These are phyloP conservation scores for Amphiprion percula DNA, from an alignment of 2,113 vertebrate species.

Conservation along the genomic window DNA sequence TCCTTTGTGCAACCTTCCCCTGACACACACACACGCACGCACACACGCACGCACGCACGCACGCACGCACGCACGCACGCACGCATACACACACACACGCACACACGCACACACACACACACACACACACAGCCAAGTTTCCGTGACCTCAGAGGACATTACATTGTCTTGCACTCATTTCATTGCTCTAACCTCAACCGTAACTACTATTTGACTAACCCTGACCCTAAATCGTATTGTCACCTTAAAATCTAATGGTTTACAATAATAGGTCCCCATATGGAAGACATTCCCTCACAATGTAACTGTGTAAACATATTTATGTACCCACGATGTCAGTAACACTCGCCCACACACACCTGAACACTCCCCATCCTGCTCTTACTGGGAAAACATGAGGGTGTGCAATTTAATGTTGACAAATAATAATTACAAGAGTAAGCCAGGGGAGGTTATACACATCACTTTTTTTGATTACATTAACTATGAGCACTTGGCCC, in stretches of 20 bases:
- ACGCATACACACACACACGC: background rate
- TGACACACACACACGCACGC: background rate
- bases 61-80: background rate
- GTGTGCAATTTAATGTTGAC: slow-evolving; percentile 30
- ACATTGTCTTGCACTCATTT: no score
- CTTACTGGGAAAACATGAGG: background rate
- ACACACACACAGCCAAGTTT: background rate
- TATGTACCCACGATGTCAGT: background rate
- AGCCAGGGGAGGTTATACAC: slow-evolving; percentile 17
- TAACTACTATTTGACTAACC: no score
- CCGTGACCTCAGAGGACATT: no score
- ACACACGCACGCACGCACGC: background rate
- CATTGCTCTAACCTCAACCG: no score
- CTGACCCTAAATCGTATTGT: no score
- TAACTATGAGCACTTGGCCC: slow-evolving; percentile 23
- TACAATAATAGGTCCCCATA: no score
- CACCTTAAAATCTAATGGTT: no score
- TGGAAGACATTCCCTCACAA: no score
- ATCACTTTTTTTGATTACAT: slow-evolving; percentile 41
- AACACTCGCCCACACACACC: background rate
- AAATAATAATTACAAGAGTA: slow-evolving; percentile 40
- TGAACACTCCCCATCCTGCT: background rate
- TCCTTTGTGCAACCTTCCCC: background rate
- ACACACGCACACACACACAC: background rate
- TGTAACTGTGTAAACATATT: no score